Percentiles rank a stretch among this genome's conserved stretches.
phyloP scores from a whole-genome alignment of 2,888 invertebrate genomes.

The Ochropleura plecta region DNA sequence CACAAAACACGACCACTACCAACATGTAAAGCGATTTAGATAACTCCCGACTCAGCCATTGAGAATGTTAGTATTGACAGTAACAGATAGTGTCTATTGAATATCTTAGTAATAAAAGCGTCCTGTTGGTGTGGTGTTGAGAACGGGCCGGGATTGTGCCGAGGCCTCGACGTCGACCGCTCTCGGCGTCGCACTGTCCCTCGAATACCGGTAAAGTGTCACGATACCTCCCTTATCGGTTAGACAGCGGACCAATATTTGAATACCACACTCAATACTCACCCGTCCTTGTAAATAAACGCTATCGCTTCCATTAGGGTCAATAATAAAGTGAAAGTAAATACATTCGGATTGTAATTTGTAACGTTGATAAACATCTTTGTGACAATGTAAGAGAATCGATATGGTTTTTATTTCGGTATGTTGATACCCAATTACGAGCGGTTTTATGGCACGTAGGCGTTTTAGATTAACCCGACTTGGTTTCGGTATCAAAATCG shows the following conservation, averaged over 20 bases:
- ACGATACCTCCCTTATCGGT: conserved; percentile 80
- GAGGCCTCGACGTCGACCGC: conserved; percentile 46
- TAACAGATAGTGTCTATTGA: conserved; percentile 72
- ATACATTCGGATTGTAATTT: conserved; percentile 70
- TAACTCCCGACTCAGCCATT: conserved; percentile 70
- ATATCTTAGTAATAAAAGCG: conserved; percentile 72
- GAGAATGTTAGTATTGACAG: conserved; percentile 73
- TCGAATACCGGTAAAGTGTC: conserved; percentile 77
- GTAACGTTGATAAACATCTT: conserved; percentile 66
- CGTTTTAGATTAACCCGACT: conserved; percentile 46
- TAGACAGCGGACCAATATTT: conserved; percentile 79
- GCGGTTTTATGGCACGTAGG: conserved; percentile 53
- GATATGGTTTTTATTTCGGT: conserved; percentile 58
- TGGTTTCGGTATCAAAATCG: conserved; percentile 39
- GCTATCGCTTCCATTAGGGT: conserved; percentile 72
- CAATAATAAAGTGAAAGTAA: conserved; percentile 72
- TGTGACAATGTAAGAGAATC: conserved; percentile 57
- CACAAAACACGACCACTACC: conserved; percentile 60
- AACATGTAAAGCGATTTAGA: conserved; percentile 72
- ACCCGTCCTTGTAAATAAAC: conserved; percentile 68
- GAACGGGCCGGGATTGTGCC: conserved; percentile 57
- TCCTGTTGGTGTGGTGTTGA: conserved; percentile 63
- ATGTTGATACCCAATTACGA: conserved; percentile 54
- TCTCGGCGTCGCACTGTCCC: conserved; percentile 54
- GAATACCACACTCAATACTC: conserved; percentile 78